phyloP scores from a whole-genome alignment of 1,140 invertebrate species.

The Conopomorpha cramerella region DNA sequence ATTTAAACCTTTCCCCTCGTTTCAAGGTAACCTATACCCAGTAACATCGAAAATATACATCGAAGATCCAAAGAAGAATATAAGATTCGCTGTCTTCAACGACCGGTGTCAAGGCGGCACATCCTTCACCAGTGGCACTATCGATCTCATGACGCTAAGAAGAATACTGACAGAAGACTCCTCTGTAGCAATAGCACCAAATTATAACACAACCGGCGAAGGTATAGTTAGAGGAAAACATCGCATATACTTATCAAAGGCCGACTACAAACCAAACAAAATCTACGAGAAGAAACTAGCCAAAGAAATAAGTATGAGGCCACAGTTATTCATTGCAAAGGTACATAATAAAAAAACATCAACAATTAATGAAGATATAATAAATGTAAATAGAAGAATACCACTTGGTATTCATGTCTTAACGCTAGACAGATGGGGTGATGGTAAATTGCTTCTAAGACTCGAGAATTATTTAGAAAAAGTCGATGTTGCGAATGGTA shows the following conservation, averaged over 20 bases:
- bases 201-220: conserved; percentile 77
- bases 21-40: conserved; percentile 87
- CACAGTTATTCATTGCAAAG: conserved; percentile 15
- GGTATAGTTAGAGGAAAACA: conserved; percentile 83
- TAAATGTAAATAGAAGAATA: conserved; percentile 46
- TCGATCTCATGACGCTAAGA: conserved; percentile 87
- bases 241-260: conserved; percentile 27
- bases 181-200: conserved; percentile 84
- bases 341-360: no score
- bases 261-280: conserved; percentile 21
- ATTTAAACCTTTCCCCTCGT: no score
- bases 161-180: conserved; percentile 84
- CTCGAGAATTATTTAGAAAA: conserved; percentile 87
- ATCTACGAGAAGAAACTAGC: conserved; percentile 33
- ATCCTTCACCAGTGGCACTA: conserved; percentile 72
- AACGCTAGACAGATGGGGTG: conserved; percentile 84
- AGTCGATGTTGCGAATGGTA: conserved; percentile 61
- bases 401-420: conserved; percentile 84
- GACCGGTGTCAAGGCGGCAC: conserved; percentile 88
- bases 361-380: no score
- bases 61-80: conserved; percentile 58
- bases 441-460: conserved; percentile 70
- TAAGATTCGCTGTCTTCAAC: conserved; percentile 71
- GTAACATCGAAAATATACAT: conserved; percentile 83
- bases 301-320: conserved; percentile 21